Base-by-base conservation (phyloP, 2,888 invertebrate species). In the Pemphredon lugubris region DNA sequence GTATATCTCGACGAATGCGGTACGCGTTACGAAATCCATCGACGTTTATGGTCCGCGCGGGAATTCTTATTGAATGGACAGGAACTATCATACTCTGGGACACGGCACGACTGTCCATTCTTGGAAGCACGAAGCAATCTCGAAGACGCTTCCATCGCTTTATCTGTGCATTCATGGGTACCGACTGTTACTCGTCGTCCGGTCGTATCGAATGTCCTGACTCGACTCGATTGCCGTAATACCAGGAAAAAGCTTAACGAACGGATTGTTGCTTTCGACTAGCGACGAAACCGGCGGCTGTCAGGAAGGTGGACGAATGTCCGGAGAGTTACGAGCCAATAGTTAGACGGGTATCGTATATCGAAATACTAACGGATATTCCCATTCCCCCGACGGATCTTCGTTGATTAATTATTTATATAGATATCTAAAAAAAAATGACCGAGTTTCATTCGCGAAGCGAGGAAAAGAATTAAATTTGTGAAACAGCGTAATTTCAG, bases 201-300 rank as follows among this genome's bases (percentile, higher is more conserved):
- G 67, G 71, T 71, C 68, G 75, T 78, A 78, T 77, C 78, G 77
- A 77, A 72, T 74, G 77, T 75, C 64, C 71, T 26, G 78, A 42
- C 75, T 72, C 63, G 45, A 60, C 75, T 68, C 59, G 77, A 77
- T 77, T 77, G 77, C 78, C 67, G 78, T 60, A 74, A 77, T 77
- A 77, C 77, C 75, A 72, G 78, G 77, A 77, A 77, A 78, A 74
- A 78, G 77, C 78, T 77, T 77, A 77, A 77, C 77, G 77, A 77
- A 77, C 78, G 75, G 74, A 77, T 77, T 77, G 77, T 77, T 78
- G 67, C 75, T 53, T 54, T 75, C n/a, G n/a, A 73, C 72, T 55
- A 71, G 55, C 47, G 66, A 57, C 70, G 63, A 60, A 72, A 77
- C 63, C 77, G 53, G 61, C 59, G 65, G 68, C 67, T 58, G 75